These are phyloP conservation scores for Andinoacara biseriatus DNA, from an alignment of 2,113 vertebrate species.

Conservation along the genomic window DNA sequence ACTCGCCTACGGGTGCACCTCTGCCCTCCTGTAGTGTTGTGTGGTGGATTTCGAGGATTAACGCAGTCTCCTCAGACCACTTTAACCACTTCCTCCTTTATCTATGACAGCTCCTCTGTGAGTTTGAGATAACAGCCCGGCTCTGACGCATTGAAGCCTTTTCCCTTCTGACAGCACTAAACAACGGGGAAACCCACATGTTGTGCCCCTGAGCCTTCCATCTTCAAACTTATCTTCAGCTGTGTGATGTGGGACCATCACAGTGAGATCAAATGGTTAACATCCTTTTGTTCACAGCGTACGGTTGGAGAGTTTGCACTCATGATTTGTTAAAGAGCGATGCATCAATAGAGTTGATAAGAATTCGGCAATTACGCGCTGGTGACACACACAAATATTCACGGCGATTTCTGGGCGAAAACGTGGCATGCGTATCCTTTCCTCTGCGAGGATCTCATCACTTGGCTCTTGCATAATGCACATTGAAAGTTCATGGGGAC, in stretches of 20 bases:
- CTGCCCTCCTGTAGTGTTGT: constrained; percentile 19
- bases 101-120: constrained; percentile 56
- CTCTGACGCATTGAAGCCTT: constrained; percentile 62
- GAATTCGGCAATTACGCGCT: constrained; percentile 6
- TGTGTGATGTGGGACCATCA: constrained; percentile 71
- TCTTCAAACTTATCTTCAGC: constrained; percentile 58
- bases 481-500: constrained; percentile 57
- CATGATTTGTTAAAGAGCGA: not conserved
- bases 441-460: constrained; percentile 55
- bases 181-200: constrained; percentile 73
- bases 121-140: constrained; percentile 61
- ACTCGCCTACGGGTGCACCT: constrained; percentile 18
- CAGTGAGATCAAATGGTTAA: constrained; percentile 70
- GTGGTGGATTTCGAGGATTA: constrained; percentile 40
- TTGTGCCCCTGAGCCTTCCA: constrained; percentile 64
- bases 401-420: not conserved
- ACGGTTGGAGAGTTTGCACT: constrained; percentile 29
- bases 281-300: constrained; percentile 57
- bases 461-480: constrained; percentile 56
- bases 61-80: constrained; percentile 44
- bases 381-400: constrained; percentile 5
- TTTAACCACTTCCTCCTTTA: constrained; percentile 73
- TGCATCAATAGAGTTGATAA: not conserved
- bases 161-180: constrained; percentile 45
- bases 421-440: constrained; percentile 10